Evolutionary conservation across 2,797 vertebrate species (phyloP).

Genomic region (Rhyacichthys aspro): DNA sequence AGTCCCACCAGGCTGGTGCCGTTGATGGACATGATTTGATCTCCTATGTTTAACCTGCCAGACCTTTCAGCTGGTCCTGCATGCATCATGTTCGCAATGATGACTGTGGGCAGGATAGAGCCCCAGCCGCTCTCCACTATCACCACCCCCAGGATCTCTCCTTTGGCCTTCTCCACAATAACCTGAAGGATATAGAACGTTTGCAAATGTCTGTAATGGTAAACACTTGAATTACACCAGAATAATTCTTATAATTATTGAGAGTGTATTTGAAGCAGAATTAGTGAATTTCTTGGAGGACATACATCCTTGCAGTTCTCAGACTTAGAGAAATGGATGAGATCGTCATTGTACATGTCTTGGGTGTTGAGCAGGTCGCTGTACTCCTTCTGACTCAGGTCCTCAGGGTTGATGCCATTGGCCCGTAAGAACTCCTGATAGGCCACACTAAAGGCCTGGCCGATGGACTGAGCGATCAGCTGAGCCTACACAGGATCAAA

Average conservation of each 20-base stretch:
- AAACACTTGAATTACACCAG: too few relatives aligned
- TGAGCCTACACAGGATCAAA: slow-evolving; percentile 82
- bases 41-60: slow-evolving; percentile 92
- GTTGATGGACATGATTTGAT: slow-evolving; percentile 99
- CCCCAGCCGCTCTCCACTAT: slow-evolving; percentile 98
- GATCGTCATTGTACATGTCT: slow-evolving; percentile 99
- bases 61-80: slow-evolving; percentile 94
- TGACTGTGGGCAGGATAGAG: slow-evolving; percentile 96
- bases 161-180: slow-evolving; percentile 94
- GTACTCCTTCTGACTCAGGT: slow-evolving; percentile 97
- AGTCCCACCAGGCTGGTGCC: slow-evolving; percentile 96
- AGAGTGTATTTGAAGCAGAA: too few relatives aligned
- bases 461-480: slow-evolving; percentile 97
- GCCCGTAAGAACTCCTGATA: slow-evolving; percentile 97
- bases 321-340: slow-evolving; percentile 98
- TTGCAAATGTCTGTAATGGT: too few relatives aligned
- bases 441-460: slow-evolving; percentile 95
- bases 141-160: slow-evolving; percentile 94
- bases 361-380: slow-evolving; percentile 98
- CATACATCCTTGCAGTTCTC: slow-evolving; percentile 96
- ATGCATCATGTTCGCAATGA: slow-evolving; percentile 98
- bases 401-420: slow-evolving; percentile 96
- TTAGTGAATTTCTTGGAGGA: too few relatives aligned
- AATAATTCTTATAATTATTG: too few relatives aligned
- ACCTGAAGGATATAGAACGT: slow-evolving; percentile 75